These are phyloP conservation scores for Sinella curviseta DNA, from an alignment of 1,140 invertebrate genomes.

Conservation along the genomic window DNA sequence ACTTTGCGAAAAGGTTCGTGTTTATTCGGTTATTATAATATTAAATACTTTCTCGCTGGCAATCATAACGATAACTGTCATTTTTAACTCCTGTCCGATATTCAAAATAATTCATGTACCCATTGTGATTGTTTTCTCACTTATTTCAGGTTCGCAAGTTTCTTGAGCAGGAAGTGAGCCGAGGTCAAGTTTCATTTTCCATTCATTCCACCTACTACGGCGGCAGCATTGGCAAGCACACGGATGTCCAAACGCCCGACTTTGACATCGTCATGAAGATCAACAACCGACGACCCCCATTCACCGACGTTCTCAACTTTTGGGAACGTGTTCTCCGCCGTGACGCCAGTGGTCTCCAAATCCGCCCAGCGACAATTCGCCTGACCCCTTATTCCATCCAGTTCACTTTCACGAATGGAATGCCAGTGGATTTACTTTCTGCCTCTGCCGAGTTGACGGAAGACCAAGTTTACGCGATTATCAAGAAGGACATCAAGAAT, in stretches of 20 bases:
- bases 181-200: too few relatives aligned
- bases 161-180: too few relatives aligned
- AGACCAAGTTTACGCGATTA: background rate
- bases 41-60: too few relatives aligned
- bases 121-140: too few relatives aligned
- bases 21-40: too few relatives aligned
- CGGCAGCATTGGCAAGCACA: background rate
- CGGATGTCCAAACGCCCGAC: background rate
- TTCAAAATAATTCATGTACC: too few relatives aligned
- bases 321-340: background rate
- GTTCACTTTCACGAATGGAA: background rate
- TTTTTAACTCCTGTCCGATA: too few relatives aligned
- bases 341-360: background rate
- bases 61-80: too few relatives aligned
- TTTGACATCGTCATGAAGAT: background rate
- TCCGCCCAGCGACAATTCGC: background rate
- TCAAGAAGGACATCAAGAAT: background rate
- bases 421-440: background rate
- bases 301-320: background rate
- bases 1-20: too few relatives aligned
- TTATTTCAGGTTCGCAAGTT: too few relatives aligned
- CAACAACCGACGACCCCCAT: background rate
- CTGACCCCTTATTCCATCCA: background rate
- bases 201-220: background rate
- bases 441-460: background rate